A percentile compares a stretch with the other conserved stretches of the same genome.
phyloP scores from a whole-genome alignment of 2,113 vertebrate species.

The Hippocampus comes region DNA sequence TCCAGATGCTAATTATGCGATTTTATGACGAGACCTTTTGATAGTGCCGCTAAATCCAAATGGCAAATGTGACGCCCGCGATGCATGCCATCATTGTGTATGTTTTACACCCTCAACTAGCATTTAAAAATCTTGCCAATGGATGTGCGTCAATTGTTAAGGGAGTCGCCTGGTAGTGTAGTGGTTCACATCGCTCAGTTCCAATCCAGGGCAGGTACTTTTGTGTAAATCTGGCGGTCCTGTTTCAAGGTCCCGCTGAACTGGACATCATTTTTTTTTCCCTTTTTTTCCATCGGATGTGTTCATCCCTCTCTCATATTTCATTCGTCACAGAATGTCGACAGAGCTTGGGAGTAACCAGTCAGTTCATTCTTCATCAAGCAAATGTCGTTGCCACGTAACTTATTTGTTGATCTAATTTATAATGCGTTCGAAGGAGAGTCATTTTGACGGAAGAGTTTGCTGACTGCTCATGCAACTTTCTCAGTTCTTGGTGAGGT shows the following conservation, averaged over 20 bases:
- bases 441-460: neutral
- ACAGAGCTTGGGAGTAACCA: neutral
- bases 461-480: too few relatives aligned
- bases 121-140: neutral
- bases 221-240: too few relatives aligned
- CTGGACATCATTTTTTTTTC: neutral
- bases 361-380: neutral
- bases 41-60: constrained; percentile 6
- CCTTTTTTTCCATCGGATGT: neutral
- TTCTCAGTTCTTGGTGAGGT: neutral
- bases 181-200: too few relatives aligned
- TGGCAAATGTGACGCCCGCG: neutral
- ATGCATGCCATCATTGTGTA: neutral
- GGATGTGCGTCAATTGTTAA: neutral
- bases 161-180: neutral
- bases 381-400: neutral
- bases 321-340: neutral
- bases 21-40: constrained; percentile 19
- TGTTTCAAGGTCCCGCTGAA: neutral
- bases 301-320: neutral
- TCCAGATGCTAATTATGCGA: neutral
- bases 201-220: too few relatives aligned
- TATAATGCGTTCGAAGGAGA: neutral
- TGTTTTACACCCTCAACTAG: neutral
- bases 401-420: neutral